Base-by-base conservation (phyloP, 2,888 invertebrate species). In the Spisula solida region DNA sequence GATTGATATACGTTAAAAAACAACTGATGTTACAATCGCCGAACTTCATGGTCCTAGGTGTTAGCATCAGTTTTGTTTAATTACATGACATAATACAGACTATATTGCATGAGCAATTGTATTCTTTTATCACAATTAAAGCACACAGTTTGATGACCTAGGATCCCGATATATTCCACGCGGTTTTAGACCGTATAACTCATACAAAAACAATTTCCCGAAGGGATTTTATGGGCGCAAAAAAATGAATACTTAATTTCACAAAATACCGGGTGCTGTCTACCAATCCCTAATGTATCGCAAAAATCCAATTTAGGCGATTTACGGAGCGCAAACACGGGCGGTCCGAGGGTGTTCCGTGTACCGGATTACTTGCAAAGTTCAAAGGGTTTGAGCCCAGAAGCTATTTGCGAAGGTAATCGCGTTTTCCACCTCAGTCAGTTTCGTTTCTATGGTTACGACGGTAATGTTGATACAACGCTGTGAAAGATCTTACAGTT, bases 341-440 rank as follows among this genome's bases (percentile, higher is more conserved):
- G 91, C 88, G 90, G 86, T 29, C 85, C 81, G 31, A 56, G 75
- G 83, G 60, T 48, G 87, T 87, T 82, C 82, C 78, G 82, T 82
- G 47, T 82, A 55, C 80, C 66, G 90, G 91, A 91, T 91, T 90
- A 91, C 81, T 18, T 70, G 80, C 41, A n/a, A 47, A 90, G 87
- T 90, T 91, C 91, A 91, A 90, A 91, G 90, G 41, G 85, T 78
- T 80, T 85, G 81, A 81, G 85, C 31, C 90, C 81, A 81, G 78
- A 60, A 90, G 89, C 84, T 92, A 92, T 92, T 92, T 92, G 85
- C 87, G 78, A 87, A 87, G 70, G 85, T 88, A 90, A 92, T 92
- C 92, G 90, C 66, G 89, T 92, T 92, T 92, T 92, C 90, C 90
- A 89, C 92, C 87, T 89, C 89, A 89, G 86, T 88, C 81, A 79